A percentile compares a stretch with the other conserved stretches of the same genome.
Evolutionary conservation across 2,797 vertebrate genomes (phyloP).

Genomic region (Falco biarmicus): DNA sequence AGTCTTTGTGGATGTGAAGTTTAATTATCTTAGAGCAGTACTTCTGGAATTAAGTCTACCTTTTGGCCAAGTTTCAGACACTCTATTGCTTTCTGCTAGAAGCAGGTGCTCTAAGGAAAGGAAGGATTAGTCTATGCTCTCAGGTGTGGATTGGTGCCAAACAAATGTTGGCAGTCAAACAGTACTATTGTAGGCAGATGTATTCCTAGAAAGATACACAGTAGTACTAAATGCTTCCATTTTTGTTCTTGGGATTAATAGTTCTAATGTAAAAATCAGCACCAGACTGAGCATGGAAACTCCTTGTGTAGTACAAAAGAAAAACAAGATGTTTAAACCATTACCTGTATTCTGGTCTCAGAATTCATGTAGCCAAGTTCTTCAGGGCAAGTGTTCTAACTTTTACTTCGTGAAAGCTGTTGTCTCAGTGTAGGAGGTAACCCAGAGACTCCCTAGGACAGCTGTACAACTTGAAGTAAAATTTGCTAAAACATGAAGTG

Average conservation of each 20-base stretch:
- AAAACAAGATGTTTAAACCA: neutral
- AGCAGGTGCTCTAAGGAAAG: conserved; percentile 65
- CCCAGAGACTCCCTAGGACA: neutral
- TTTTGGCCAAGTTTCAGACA: conserved; percentile 58
- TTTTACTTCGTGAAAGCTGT: neutral
- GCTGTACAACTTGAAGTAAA: neutral
- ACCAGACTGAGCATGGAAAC: neutral
- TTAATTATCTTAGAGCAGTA: conserved; percentile 57
- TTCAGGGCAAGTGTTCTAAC: neutral
- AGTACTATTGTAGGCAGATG: conserved; percentile 29
- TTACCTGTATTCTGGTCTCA: neutral
- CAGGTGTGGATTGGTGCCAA: conserved; percentile 63
- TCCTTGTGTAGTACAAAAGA: neutral
- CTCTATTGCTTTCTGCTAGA: conserved; percentile 54
- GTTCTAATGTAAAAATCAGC: neutral
- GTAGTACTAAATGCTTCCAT: conserved; percentile 9
- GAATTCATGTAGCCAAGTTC: neutral
- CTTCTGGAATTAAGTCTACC: conserved; percentile 55
- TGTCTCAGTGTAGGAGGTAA: neutral
- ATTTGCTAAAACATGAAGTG: neutral
- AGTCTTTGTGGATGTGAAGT: conserved; percentile 51
- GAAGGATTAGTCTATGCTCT: conserved; percentile 52
- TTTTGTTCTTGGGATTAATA: conserved; percentile 34
- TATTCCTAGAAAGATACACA: conserved; percentile 52
- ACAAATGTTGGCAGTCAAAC: conserved; percentile 35